phyloP scores from a whole-genome alignment of 2,888 invertebrate species.

The Cabera pusaria region DNA sequence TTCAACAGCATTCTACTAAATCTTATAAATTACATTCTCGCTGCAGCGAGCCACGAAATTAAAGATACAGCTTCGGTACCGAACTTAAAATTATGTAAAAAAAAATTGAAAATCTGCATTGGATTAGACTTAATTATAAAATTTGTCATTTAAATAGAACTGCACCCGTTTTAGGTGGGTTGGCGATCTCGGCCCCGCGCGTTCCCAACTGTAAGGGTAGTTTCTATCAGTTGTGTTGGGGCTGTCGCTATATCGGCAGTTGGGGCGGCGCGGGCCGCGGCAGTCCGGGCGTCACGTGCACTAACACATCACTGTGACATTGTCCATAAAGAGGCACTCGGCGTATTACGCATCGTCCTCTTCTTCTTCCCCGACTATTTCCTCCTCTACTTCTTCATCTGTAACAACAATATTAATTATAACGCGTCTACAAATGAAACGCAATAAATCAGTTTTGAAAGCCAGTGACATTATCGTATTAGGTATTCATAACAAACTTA shows the following conservation, averaged over 20 bases:
- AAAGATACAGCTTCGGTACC: slow-evolving; percentile 74
- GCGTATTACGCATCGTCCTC: slow-evolving; percentile 83
- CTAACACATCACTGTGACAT: slow-evolving; percentile 84
- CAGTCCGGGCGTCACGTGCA: slow-evolving; percentile 77
- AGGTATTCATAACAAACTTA: slow-evolving; percentile 3
- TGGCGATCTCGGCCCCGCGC: slow-evolving; percentile 74
- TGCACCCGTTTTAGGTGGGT: slow-evolving; percentile 81
- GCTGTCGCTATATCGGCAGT: slow-evolving; percentile 56
- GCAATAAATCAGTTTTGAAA: no score
- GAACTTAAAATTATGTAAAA: slow-evolving; percentile 71
- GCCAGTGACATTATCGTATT: background rate
- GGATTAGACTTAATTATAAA: slow-evolving; percentile 77
- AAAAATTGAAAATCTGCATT: slow-evolving; percentile 75
- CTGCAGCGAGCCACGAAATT: slow-evolving; percentile 56
- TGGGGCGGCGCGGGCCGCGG: slow-evolving; percentile 77
- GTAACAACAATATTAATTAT: slow-evolving; percentile 58
- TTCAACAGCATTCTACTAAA: slow-evolving; percentile 81
- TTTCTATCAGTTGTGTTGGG: slow-evolving; percentile 43
- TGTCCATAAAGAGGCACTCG: slow-evolving; percentile 76
- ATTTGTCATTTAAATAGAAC: slow-evolving; percentile 82
- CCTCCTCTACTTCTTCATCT: slow-evolving; percentile 81
- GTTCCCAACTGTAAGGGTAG: slow-evolving; percentile 69
- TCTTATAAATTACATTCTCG: slow-evolving; percentile 75
- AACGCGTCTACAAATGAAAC: no score
- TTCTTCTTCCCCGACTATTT: slow-evolving; percentile 77